phyloP scores from a whole-genome alignment of 2,113 vertebrate genomes.

The Zosterops pallidus region DNA sequence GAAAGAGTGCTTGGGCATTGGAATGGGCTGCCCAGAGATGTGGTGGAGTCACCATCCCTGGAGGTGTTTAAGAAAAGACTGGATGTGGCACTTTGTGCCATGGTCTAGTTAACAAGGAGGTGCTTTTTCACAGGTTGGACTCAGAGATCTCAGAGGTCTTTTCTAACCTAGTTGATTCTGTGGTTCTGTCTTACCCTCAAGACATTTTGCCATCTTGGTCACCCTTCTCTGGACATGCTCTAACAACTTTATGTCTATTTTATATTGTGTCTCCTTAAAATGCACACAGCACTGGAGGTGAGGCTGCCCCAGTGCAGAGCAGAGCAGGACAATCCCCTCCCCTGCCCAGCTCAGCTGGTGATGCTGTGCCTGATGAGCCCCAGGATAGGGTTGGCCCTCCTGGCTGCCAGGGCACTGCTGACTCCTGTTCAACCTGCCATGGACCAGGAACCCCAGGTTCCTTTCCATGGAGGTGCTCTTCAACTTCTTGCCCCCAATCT shows the following conservation, averaged over 20 bases:
- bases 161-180: not conserved
- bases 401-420: not conserved
- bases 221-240: accelerated
- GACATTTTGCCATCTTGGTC: not conserved
- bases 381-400: accelerated
- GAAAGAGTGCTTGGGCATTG: not conserved
- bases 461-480: not conserved
- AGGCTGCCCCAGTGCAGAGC: accelerated
- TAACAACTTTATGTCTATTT: not conserved
- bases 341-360: too few relatives aligned
- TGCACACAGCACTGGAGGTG: accelerated
- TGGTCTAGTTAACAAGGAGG: not conserved
- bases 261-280: not conserved
- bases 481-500: accelerated
- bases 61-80: not conserved
- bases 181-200: not conserved
- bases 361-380: not conserved
- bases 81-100: not conserved
- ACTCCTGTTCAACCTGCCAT: accelerated
- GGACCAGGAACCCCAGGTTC: accelerated
- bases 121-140: not conserved
- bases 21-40: not conserved
- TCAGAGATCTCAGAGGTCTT: not conserved
- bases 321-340: not conserved
- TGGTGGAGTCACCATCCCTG: not conserved